phyloP scores from a whole-genome alignment of 2,797 vertebrate genomes.

The Scarus forsteni region DNA sequence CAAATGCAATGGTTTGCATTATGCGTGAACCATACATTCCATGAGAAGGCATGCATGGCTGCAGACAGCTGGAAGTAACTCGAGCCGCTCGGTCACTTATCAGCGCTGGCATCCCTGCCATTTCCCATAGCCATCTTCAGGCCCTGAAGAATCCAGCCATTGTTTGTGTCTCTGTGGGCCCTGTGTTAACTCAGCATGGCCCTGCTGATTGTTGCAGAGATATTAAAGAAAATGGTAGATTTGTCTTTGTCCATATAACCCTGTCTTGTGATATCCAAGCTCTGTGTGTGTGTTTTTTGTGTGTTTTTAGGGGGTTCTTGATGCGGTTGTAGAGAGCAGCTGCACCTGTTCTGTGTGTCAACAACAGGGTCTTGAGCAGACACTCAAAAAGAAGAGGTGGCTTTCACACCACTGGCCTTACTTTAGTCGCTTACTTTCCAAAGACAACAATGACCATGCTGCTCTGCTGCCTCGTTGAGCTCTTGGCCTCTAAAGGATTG shows the following conservation, averaged over 20 bases:
- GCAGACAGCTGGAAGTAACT: constrained; percentile 87
- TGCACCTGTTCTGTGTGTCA: constrained; percentile 84
- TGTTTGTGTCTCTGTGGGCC: constrained; percentile 83
- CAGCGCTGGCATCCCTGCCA: constrained; percentile 81
- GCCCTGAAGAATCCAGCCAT: constrained; percentile 83
- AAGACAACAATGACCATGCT: constrained; percentile 77
- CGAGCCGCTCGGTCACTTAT: constrained; percentile 84
- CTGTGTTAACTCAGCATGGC: constrained; percentile 84
- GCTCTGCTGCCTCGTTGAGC: constrained; percentile 49
- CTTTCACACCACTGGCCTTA: constrained; percentile 75
- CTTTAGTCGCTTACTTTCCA: constrained; percentile 73
- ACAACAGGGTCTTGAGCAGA: constrained; percentile 72
- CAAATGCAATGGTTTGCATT: constrained; percentile 83
- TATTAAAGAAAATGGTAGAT: constrained; percentile 84
- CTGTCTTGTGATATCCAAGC: constrained; percentile 73
- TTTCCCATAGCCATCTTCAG: constrained; percentile 85
- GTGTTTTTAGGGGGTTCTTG: constrained; percentile 36
- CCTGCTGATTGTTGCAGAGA: constrained; percentile 81
- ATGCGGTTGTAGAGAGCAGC: constrained; percentile 62
- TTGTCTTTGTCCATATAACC: constrained; percentile 77
- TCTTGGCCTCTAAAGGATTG: constrained; percentile 66
- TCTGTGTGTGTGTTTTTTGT: constrained; percentile 28
- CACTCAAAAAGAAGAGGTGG: constrained; percentile 79
- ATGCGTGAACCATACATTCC: constrained; percentile 79
- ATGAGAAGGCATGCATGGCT: constrained; percentile 76